phyloP scores from a whole-genome alignment of 2,113 vertebrate species.

The Oenanthe oenanthe region DNA sequence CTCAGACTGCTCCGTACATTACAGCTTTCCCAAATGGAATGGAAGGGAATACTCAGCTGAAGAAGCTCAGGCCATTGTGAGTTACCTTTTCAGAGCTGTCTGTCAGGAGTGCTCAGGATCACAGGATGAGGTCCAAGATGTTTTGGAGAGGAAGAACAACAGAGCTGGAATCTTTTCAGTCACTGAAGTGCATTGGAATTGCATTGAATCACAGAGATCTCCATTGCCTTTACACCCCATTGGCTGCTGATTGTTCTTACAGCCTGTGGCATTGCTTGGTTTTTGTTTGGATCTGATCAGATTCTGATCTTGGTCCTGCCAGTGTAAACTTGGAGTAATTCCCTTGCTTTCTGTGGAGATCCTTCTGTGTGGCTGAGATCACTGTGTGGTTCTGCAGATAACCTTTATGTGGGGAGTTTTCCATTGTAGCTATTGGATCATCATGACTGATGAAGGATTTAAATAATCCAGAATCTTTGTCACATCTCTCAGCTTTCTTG shows the following conservation, averaged over 20 bases:
- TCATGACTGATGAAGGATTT: background rate
- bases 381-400: background rate
- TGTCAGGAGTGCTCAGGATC: background rate
- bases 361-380: background rate
- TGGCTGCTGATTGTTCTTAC: background rate
- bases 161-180: background rate
- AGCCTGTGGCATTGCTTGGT: background rate
- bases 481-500: background rate
- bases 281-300: background rate
- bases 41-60: background rate
- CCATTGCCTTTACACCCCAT: background rate
- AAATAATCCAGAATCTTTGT: background rate
- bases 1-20: slow-evolving; percentile 7
- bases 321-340: background rate
- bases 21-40: background rate
- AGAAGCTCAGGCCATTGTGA: background rate
- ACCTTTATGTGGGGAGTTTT: background rate
- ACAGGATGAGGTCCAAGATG: background rate
- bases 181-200: background rate
- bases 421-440: background rate
- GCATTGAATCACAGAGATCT: background rate
- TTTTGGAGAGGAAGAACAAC: background rate
- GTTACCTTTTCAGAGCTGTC: background rate
- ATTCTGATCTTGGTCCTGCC: background rate
- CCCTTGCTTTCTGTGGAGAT: background rate